Evolutionary conservation across 2,797 vertebrate species (phyloP).

Genomic region (Enteromius fasciolatus): DNA sequence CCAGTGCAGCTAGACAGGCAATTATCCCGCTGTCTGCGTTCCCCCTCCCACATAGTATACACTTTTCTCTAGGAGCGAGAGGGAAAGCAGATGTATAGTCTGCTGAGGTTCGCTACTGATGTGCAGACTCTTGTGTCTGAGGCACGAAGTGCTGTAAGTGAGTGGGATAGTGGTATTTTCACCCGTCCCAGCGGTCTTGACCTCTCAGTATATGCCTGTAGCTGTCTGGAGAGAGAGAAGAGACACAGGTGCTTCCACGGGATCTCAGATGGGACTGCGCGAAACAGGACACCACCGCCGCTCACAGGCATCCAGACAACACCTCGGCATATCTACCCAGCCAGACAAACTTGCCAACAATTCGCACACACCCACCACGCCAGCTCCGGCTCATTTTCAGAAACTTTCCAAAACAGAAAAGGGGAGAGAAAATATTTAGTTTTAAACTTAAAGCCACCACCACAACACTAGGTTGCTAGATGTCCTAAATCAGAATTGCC

Average conservation of each 20-base stretch:
- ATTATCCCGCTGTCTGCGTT: slow-evolving; percentile 43
- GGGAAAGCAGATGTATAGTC: slow-evolving; percentile 42
- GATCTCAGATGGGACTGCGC: slow-evolving; percentile 30
- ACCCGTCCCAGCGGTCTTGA: slow-evolving; percentile 18
- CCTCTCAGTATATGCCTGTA: slow-evolving; percentile 7
- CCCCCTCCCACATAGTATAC: slow-evolving; percentile 32
- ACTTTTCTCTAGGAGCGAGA: slow-evolving; percentile 20
- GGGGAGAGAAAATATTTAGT: neutral
- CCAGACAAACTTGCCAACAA: slow-evolving; percentile 68
- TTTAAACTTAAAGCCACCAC: neutral
- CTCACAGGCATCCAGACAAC: slow-evolving; percentile 77
- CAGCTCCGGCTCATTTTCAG: slow-evolving; percentile 1
- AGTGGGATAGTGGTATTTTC: slow-evolving; percentile 21
- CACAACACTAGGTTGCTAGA: neutral
- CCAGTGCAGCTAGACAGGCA: slow-evolving; percentile 33
- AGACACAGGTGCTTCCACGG: slow-evolving; percentile 49
- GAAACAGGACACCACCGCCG: slow-evolving; percentile 70
- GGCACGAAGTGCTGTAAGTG: slow-evolving; percentile 14
- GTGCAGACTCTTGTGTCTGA: slow-evolving; percentile 28
- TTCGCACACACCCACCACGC: slow-evolving; percentile 49
- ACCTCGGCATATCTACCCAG: slow-evolving; percentile 70
- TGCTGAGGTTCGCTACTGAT: slow-evolving; percentile 29
- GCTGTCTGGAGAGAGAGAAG: slow-evolving; percentile 23
- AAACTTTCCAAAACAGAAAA: slow-evolving; percentile 55
- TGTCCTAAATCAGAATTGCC: neutral